Evolutionary conservation across 2,797 vertebrate species (phyloP), one percentile per base, ranked within the genome.

Genomic region (Microctenopoma stevenorrisi): DNA sequence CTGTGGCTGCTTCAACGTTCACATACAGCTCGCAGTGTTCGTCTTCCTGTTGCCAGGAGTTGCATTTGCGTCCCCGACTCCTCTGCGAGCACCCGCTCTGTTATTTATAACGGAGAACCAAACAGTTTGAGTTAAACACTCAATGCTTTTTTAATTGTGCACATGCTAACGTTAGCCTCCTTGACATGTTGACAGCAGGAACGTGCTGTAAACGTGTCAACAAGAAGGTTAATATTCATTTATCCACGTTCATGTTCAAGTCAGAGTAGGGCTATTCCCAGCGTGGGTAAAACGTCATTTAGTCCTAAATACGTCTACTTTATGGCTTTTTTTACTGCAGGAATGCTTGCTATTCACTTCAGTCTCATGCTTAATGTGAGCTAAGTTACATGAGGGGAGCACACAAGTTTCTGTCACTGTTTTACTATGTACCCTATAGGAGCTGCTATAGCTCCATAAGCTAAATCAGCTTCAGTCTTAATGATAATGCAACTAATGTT

Each of bases 131-230:
- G 13, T 33, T 25, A n/a, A 42, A 42, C 38, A 5, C 35, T 28
- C 28, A 1, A 25, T 67, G 9, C 12, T 49, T 79, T 51, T 67
- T 37, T 49, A 49, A 64, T 69, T 37, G 66, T 13, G n/a, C 48
- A 61, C 14, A 79, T 72, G 87, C 82, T 79, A 84, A 71, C 75
- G 47, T 76, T 81, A 83, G 84, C 84, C 30, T 43, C 35, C 15
- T 22, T 69, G 54, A 63, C 70, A 73, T 55, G n/a, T 13, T 55
- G 46, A n/a, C 57, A 77, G 33, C 7, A 4, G 52, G 14, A 35
- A 18, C 47, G 56, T 66, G 57, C 30, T 79, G 76, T 11, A 58
- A 16, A 26, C 47, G 56, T 66, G 57, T 33, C 77, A 79, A 13
- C 64, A 16, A 4, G 49, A 59, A 30, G 57, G 79, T 76, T 85